These are phyloP conservation scores for Sitophilus oryzae DNA, from an alignment of 1,140 invertebrate genomes.

Conservation along the genomic window DNA sequence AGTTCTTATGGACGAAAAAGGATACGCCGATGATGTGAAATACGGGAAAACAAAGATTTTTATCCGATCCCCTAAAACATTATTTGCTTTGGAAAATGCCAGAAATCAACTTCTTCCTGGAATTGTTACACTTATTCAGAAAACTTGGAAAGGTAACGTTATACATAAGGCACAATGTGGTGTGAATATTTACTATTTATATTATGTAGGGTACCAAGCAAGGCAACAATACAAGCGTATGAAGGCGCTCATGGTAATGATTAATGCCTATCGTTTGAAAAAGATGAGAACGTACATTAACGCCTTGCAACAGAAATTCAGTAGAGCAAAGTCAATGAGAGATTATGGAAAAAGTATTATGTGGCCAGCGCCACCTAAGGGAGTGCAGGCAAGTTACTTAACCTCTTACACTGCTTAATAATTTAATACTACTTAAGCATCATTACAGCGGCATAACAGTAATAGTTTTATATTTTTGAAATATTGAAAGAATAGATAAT, in stretches of 20 bases:
- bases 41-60: conserved; percentile 95
- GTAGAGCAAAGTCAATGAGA: conserved; percentile 49
- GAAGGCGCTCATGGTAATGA: conserved; percentile 77
- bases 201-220: conserved; percentile 52
- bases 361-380: conserved; percentile 76
- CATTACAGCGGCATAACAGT: too few relatives aligned
- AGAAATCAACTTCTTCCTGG: conserved; percentile 77
- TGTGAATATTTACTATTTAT: background rate
- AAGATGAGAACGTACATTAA: conserved; percentile 76
- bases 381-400: too few relatives aligned
- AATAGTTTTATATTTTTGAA: too few relatives aligned
- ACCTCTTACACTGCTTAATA: too few relatives aligned
- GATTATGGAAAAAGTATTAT: conserved; percentile 73
- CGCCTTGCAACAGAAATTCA: conserved; percentile 59
- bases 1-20: conserved; percentile 74
- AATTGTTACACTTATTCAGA: conserved; percentile 89
- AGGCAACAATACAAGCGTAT: conserved; percentile 75
- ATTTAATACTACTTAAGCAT: too few relatives aligned
- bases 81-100: conserved; percentile 81
- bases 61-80: conserved; percentile 81
- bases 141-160: conserved; percentile 75
- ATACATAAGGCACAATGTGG: background rate
- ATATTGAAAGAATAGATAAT: too few relatives aligned
- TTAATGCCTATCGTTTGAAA: conserved; percentile 77
- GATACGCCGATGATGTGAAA: conserved; percentile 77